These are phyloP conservation scores for Pomatorhinus ruficollis DNA, from an alignment of 2,113 vertebrate species.

Conservation along the genomic window DNA sequence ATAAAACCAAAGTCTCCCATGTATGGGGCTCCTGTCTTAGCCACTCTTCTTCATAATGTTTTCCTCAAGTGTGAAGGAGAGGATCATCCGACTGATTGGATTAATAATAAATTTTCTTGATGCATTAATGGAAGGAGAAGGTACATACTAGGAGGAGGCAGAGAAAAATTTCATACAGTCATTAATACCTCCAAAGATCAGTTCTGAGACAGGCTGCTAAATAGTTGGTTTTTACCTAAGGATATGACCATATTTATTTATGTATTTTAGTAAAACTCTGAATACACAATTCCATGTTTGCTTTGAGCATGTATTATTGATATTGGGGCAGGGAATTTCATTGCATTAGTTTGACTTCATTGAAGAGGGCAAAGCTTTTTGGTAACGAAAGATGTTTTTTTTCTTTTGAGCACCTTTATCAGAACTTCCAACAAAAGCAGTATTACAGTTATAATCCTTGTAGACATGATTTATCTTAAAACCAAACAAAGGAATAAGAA, in stretches of 20 bases:
- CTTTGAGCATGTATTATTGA: constrained; percentile 76
- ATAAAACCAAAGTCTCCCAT: background rate
- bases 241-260: constrained; percentile 30
- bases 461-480: background rate
- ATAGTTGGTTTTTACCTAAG: constrained; percentile 41
- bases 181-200: constrained; percentile 81
- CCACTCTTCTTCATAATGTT: background rate
- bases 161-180: constrained; percentile 65
- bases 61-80: background rate
- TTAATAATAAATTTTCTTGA: constrained; percentile 52
- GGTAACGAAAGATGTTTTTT: constrained; percentile 69
- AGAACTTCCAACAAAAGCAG: constrained; percentile 73
- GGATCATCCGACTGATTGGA: background rate
- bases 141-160: constrained; percentile 69
- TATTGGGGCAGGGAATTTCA: constrained; percentile 38
- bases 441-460: background rate
- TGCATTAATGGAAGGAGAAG: constrained; percentile 74
- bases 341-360: constrained; percentile 64
- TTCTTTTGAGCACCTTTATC: constrained; percentile 81
- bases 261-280: constrained; percentile 74
- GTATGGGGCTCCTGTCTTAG: background rate
- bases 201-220: constrained; percentile 68
- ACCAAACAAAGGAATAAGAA: background rate
- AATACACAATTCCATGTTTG: constrained; percentile 74
- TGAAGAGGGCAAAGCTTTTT: constrained; percentile 77